phyloP scores from a whole-genome alignment of 2,113 vertebrate genomes.

The Brachionichthys hirsutus region DNA sequence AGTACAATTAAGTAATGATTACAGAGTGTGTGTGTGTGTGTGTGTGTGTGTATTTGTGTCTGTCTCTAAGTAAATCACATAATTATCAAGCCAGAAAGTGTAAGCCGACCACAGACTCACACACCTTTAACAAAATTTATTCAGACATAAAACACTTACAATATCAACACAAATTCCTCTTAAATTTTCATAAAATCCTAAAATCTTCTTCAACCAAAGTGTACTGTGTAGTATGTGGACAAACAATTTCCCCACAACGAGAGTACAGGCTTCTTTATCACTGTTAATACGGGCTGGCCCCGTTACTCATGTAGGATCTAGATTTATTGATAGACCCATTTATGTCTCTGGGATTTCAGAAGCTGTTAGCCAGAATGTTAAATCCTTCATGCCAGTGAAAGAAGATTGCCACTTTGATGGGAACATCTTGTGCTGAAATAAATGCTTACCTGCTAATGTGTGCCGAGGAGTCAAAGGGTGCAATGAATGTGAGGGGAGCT shows the following conservation, averaged over 20 bases:
- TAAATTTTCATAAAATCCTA: constrained; percentile 2
- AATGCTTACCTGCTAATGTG: constrained; percentile 53
- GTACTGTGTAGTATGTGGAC: too few species aligned
- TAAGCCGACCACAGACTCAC: not conserved
- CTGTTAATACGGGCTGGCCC: constrained; percentile 25
- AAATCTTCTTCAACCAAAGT: constrained; percentile 10
- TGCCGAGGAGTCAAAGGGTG: constrained; percentile 39
- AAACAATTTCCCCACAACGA: too few species aligned
- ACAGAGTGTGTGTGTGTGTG: too few species aligned
- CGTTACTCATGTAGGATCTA: constrained; percentile 44
- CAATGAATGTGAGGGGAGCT: constrained; percentile 44
- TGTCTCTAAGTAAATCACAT: too few species aligned
- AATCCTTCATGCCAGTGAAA: constrained; percentile 56
- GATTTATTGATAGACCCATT: constrained; percentile 58
- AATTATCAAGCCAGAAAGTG: too few species aligned
- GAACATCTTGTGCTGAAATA: constrained; percentile 59
- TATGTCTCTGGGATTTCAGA: constrained; percentile 60
- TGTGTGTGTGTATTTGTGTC: too few species aligned
- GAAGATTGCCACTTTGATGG: constrained; percentile 60
- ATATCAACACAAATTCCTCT: not conserved
- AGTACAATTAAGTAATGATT: too few species aligned
- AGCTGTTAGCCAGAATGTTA: constrained; percentile 51
- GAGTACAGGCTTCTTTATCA: constrained; percentile 25
- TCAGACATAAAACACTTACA: not conserved
- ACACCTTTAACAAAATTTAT: not conserved